These are phyloP conservation scores for Nyctibius grandis DNA, from an alignment of 2,797 vertebrate genomes.

Conservation along the genomic window DNA sequence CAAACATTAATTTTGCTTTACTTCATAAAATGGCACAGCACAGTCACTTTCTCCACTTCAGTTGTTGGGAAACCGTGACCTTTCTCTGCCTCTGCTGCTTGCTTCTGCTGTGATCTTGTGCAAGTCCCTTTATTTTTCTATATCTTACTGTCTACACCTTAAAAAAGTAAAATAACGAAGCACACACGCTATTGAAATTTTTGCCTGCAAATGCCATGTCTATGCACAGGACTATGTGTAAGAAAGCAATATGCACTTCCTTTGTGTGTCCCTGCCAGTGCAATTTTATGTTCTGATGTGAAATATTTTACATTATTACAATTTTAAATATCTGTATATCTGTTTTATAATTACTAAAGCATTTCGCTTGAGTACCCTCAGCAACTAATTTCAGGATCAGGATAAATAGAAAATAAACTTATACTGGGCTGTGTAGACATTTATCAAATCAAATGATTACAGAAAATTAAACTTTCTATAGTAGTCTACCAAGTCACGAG, in stretches of 20 bases:
- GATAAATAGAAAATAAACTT: slow-evolving; percentile 51
- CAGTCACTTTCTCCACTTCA: neutral
- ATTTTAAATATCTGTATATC: slow-evolving; percentile 15
- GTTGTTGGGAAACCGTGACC: neutral
- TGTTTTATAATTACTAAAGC: slow-evolving; percentile 30
- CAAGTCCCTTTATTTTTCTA: neutral
- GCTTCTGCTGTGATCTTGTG: neutral
- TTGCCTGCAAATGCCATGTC: neutral
- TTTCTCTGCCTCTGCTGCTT: neutral
- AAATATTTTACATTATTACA: slow-evolving; percentile 12
- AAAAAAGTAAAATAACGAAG: neutral
- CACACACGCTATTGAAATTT: neutral
- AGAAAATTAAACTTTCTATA: slow-evolving; percentile 57
- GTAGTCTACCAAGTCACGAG: slow-evolving; percentile 19
- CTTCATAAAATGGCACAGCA: neutral
- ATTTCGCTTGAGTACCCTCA: slow-evolving; percentile 28
- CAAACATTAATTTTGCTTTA: neutral
- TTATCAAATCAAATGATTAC: slow-evolving; percentile 53
- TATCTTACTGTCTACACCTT: neutral
- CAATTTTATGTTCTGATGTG: neutral
- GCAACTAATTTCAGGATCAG: slow-evolving; percentile 40
- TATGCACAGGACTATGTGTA: neutral
- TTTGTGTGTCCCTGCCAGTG: neutral
- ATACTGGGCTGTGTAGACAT: slow-evolving; percentile 5
- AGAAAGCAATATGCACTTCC: neutral